Conservation (phyloP, 2,888 invertebrate genomes). For the Ophion ellenae region DNA sequence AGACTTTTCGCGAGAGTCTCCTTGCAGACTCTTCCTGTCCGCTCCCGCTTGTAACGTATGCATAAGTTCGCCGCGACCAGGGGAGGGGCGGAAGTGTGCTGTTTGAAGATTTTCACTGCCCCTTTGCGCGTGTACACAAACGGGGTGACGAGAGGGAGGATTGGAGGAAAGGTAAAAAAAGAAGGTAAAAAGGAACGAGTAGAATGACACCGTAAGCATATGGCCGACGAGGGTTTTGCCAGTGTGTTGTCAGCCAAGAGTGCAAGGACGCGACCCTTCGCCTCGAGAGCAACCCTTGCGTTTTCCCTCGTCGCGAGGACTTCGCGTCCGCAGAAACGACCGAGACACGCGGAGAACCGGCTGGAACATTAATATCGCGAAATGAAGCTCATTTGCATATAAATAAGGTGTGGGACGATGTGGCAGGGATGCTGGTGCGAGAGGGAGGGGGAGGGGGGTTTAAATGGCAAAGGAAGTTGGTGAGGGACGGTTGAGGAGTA, state of each 20-base stretch:
- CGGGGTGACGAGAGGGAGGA: constrained; percentile 21
- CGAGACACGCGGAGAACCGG: constrained; percentile 68
- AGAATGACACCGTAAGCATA: constrained; percentile 78
- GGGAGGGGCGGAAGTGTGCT: neutral
- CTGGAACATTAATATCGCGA: constrained; percentile 92
- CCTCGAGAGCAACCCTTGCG: constrained; percentile 74
- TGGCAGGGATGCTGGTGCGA: constrained; percentile 71
- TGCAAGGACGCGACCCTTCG: constrained; percentile 77
- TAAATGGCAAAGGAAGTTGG: constrained; percentile 69
- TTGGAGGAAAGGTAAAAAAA: constrained; percentile 32
- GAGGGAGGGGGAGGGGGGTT: constrained; percentile 61
- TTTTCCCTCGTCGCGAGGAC: constrained; percentile 57
- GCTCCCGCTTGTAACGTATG: constrained; percentile 42
- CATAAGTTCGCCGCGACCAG: constrained; percentile 18
- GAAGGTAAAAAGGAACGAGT: neutral
- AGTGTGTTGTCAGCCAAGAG: constrained; percentile 56
- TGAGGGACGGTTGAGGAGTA: constrained; percentile 74
- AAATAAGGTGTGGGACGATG: constrained; percentile 88
- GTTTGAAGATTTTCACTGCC: neutral
- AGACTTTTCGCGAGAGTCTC: too few species aligned
- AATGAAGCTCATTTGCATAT: constrained; percentile 96
- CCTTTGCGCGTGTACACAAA: constrained; percentile 8
- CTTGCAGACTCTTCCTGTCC: neutral
- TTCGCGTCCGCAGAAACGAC: constrained; percentile 44
- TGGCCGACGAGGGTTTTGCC: constrained; percentile 68